A percentile compares a stretch with the other conserved stretches of the same genome.
These are phyloP conservation scores for Crotalus horridus DNA, from an alignment of 2,113 vertebrate species.

Conservation along the genomic window DNA sequence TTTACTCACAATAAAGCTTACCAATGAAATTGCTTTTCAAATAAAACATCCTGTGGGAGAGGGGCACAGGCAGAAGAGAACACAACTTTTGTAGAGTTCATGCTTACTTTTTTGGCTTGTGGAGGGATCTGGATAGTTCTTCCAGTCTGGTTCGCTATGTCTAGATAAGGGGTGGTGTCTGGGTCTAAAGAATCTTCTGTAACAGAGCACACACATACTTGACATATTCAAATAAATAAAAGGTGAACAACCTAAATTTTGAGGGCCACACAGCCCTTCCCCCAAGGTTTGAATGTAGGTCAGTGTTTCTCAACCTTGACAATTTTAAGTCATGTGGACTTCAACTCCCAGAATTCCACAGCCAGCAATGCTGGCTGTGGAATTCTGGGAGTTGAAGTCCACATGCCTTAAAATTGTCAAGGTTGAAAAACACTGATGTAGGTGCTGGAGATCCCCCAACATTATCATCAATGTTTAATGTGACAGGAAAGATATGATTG, in stretches of 20 bases:
- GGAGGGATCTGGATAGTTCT: conserved; percentile 84
- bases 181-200: conserved; percentile 82
- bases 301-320: no score
- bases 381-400: no score
- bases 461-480: background rate
- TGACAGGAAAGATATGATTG: background rate
- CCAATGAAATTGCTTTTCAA: conserved; percentile 6
- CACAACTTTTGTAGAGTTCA: background rate
- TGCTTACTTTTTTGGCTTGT: conserved; percentile 81
- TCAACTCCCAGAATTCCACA: no score
- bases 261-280: background rate
- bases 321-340: no score
- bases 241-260: background rate
- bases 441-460: background rate
- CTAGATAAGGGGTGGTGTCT: conserved; percentile 79
- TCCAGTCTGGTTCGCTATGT: conserved; percentile 94
- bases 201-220: background rate
- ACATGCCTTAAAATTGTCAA: no score
- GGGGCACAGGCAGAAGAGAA: no score
- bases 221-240: background rate
- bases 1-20: background rate
- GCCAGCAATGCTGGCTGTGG: no score
- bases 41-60: background rate
- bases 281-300: background rate
- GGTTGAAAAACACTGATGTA: background rate